phyloP scores from a whole-genome alignment of 2,113 vertebrate species.

The Poeciliopsis occidentalis region DNA sequence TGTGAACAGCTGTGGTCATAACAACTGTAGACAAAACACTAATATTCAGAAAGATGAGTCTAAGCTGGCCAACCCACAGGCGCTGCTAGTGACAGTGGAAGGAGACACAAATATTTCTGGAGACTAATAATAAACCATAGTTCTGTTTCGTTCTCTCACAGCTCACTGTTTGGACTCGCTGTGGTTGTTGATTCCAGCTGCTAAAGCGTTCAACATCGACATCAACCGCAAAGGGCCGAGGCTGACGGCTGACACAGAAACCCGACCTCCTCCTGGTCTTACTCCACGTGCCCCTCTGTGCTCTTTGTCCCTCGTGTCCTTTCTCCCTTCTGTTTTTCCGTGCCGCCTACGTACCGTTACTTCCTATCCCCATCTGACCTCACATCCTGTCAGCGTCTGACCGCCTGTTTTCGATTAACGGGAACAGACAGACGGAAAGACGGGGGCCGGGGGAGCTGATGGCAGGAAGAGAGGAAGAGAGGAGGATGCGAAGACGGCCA shows the following conservation, averaged over 20 bases:
- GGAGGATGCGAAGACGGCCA: conserved; percentile 35
- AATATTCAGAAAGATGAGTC: conserved; percentile 1
- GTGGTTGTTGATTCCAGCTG: conserved; percentile 52
- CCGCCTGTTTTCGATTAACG: conserved; percentile 71
- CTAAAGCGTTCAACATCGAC: conserved; percentile 60
- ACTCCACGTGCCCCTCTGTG: conserved; percentile 22
- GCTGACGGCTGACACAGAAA: conserved; percentile 45
- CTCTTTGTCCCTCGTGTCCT: conserved; percentile 38
- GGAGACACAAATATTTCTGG: conserved; percentile 36
- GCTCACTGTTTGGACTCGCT: conserved; percentile 39
- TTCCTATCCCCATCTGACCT: conserved; percentile 70
- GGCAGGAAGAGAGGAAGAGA: conserved; percentile 32
- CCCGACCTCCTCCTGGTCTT: conserved; percentile 30
- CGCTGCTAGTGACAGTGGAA: conserved; percentile 13
- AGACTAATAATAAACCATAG: conserved; percentile 36
- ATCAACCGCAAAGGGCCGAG: conserved; percentile 40
- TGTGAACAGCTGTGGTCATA: not conserved
- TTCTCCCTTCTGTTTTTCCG: conserved; percentile 49
- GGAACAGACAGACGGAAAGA: conserved; percentile 55
- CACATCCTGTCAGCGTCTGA: conserved; percentile 69
- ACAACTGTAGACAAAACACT: not conserved
- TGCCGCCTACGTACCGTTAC: conserved; percentile 53
- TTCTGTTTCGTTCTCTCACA: conserved; percentile 27
- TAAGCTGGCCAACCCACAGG: not conserved
- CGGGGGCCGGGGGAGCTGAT: conserved; percentile 38